phyloP scores from a whole-genome alignment of 2,888 invertebrate genomes.

The Chalcis sispes region DNA sequence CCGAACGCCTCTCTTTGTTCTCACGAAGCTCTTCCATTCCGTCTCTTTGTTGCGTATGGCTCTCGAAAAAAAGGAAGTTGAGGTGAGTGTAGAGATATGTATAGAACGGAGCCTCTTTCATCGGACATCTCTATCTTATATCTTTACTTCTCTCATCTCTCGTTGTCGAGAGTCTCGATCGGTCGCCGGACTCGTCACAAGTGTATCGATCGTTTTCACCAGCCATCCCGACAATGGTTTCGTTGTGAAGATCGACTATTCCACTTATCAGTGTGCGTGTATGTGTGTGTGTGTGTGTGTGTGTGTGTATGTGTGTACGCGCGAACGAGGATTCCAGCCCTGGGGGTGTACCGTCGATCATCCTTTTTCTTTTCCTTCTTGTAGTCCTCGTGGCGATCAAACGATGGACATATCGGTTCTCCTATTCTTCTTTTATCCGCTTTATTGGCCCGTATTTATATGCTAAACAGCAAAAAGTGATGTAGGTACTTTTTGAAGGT shows the following conservation, averaged over 20 bases:
- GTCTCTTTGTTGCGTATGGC: too few species aligned
- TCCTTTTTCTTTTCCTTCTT: neutral
- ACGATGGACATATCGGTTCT: too few species aligned
- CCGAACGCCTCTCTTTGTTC: neutral
- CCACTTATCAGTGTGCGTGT: neutral
- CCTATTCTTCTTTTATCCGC: neutral
- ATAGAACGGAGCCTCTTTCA: neutral
- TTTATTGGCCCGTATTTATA: neutral
- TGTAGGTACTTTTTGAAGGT: too few species aligned
- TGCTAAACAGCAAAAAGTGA: constrained; percentile 3
- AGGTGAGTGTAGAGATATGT: too few species aligned
- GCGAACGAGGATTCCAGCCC: too few species aligned
- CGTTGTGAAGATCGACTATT: neutral
- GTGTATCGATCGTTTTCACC: neutral
- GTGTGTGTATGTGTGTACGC: too few species aligned
- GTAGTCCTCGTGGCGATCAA: too few species aligned
- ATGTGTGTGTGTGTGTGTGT: too few species aligned
- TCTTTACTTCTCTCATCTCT: constrained; percentile 7
- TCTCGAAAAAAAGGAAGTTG: too few species aligned
- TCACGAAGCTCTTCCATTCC: too few species aligned
- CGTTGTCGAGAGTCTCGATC: constrained; percentile 55
- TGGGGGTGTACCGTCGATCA: constrained; percentile 11
- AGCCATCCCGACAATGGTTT: neutral
- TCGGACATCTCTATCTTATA: too few species aligned
- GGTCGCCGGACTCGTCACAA: constrained; percentile 32